Evolutionary conservation across 2,888 invertebrate species (phyloP), one percentile per base, ranked within the genome.

Genomic region (Brachypalpus laphriformis): DNA sequence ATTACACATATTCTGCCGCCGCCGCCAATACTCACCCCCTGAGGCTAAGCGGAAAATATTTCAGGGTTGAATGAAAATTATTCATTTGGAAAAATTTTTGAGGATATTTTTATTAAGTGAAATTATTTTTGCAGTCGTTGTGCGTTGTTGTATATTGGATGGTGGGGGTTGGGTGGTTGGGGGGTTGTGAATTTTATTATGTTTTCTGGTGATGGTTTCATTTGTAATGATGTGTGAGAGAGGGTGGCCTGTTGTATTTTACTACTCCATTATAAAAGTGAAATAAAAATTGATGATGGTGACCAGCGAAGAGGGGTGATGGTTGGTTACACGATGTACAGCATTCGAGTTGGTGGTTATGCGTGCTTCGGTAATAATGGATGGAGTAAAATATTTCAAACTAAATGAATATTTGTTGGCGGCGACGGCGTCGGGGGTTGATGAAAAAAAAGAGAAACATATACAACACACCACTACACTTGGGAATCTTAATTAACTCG

Each of bases 71-170:
- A 85, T 85, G 81, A 71, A 66, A 85, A 85, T 85, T 76, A 85
- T 85, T 85, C 85, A 85, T 85, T 85, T 85, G 85, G 85, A 85
- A 85, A 85, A 66, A 81, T 81, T 81, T 76, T 85, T 85, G 76
- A 85, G 81, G 85, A 85, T 85, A 85, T 85, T 85, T 85, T 85
- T 85, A 85, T 85, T 85, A 85, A 85, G 85, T 85, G 65, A 85
- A 85, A 85, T 85, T 85, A 85, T 85, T 85, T 85, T 81, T 76
- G 81, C 81, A 85, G 71, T 85, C 71, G 70, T 37, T 80, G 74
- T 85, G 81, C 74, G 42, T 63, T 68, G 18, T 31, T 5, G 11
- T 57, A 16, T 57, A 4, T 20, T 14, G 8, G 7, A 25, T 28
- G 18, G n/a, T 18, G 28, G 56, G 28, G 51, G 34, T 34, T 18